A percentile compares a stretch with the other conserved stretches of the same genome.
Conservation (phyloP, 2,113 vertebrate species). For the Mus pahari region DNA sequence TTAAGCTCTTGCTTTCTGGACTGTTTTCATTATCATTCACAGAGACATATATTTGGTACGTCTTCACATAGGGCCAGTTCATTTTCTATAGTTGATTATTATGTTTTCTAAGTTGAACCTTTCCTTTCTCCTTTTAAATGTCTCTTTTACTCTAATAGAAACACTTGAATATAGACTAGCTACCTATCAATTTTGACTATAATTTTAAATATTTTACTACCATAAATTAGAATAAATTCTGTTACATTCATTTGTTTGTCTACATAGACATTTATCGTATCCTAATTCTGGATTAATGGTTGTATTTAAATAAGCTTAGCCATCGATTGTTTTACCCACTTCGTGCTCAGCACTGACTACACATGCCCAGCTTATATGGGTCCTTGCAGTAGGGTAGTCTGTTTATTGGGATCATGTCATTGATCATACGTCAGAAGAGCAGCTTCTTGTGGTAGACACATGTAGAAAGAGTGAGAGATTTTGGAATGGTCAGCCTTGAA, state of each 20-base stretch:
- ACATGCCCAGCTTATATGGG: background rate
- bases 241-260: background rate
- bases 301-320: background rate
- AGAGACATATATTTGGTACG: background rate
- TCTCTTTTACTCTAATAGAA: slow-evolving; percentile 16
- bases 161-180: background rate
- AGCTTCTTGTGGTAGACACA: background rate
- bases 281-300: background rate
- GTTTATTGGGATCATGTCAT: background rate
- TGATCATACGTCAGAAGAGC: background rate
- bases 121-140: background rate
- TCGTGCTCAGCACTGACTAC: background rate
- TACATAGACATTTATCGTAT: background rate
- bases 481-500: background rate
- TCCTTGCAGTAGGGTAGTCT: background rate
- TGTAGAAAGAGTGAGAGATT: background rate
- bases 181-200: background rate
- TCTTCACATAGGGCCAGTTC: background rate
- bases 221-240: background rate
- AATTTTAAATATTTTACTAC: background rate
- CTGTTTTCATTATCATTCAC: background rate
- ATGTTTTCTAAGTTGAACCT: background rate
- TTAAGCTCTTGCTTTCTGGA: background rate
- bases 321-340: background rate
- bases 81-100: background rate